Conservation (phyloP, 2,797 vertebrate species). For the Myripristis jacobus region DNA sequence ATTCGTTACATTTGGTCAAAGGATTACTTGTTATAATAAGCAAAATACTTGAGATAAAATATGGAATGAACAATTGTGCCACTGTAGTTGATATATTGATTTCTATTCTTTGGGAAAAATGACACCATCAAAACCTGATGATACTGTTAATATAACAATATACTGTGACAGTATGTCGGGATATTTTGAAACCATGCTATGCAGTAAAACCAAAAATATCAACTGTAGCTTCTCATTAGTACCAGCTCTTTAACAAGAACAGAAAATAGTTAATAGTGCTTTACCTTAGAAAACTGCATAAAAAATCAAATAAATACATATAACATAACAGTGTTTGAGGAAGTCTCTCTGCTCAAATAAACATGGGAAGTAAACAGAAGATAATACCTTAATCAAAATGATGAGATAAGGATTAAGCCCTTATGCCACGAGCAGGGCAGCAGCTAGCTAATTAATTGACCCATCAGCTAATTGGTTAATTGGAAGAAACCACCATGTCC, state of each 20-base stretch:
- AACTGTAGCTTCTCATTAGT: conserved; percentile 29
- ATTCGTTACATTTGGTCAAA: conserved; percentile 36
- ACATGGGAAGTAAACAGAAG: conserved; percentile 32
- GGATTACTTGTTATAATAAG: conserved; percentile 24
- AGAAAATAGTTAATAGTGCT: conserved; percentile 20
- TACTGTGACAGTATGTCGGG: conserved; percentile 30
- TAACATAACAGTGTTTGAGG: conserved; percentile 58
- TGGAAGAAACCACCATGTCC: conserved; percentile 91
- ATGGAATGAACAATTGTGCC: not conserved
- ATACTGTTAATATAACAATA: conserved; percentile 6
- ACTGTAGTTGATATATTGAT: not conserved
- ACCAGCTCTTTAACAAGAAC: conserved; percentile 16
- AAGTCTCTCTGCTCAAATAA: conserved; percentile 46
- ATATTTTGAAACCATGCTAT: conserved; percentile 14
- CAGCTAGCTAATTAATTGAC: conserved; percentile 25
- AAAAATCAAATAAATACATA: conserved; percentile 48
- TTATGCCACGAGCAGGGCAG: conserved; percentile 38
- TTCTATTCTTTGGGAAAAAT: conserved; percentile 31
- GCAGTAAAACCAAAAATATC: not conserved
- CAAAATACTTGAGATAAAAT: conserved; percentile 20
- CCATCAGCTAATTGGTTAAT: conserved; percentile 34
- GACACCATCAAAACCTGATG: not conserved
- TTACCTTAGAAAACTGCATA: conserved; percentile 32
- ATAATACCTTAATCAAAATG: conserved; percentile 26
- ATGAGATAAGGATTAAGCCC: conserved; percentile 22